These are phyloP conservation scores for Notocelia uddmanniana DNA, from an alignment of 2,888 invertebrate genomes.

Conservation along the genomic window DNA sequence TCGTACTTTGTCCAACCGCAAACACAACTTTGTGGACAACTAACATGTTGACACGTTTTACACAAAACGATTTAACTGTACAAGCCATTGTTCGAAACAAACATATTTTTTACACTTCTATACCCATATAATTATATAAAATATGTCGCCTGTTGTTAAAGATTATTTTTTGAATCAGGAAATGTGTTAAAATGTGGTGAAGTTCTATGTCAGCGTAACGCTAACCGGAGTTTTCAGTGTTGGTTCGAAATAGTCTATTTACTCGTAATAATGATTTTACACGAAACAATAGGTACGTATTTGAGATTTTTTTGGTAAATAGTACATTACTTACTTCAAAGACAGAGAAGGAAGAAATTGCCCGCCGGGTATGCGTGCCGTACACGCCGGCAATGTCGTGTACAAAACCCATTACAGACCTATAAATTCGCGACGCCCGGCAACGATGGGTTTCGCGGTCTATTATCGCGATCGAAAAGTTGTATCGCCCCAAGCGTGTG, in stretches of 20 bases:
- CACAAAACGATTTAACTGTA: conserved; percentile 10
- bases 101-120: conserved; percentile 9
- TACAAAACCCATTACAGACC: no score
- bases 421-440: no score
- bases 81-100: conserved; percentile 13
- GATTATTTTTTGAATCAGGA: conserved; percentile 6
- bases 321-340: no score
- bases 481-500: no score
- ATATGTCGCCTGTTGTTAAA: not conserved
- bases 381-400: no score
- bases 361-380: no score
- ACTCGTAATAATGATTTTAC: not conserved
- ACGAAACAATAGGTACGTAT: not conserved
- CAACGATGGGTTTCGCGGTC: no score
- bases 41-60: conserved; percentile 18
- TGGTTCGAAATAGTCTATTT: not conserved
- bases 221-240: not conserved
- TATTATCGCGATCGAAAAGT: no score
- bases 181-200: conserved; percentile 12
- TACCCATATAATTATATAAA: not conserved
- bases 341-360: no score
- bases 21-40: not conserved
- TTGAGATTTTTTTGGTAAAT: no score
- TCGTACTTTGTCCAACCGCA: not conserved
- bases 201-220: not conserved